Evolutionary conservation across 2,113 vertebrate species (phyloP), one percentile per base, ranked within the genome.

Genomic region (Promerops cafer): DNA sequence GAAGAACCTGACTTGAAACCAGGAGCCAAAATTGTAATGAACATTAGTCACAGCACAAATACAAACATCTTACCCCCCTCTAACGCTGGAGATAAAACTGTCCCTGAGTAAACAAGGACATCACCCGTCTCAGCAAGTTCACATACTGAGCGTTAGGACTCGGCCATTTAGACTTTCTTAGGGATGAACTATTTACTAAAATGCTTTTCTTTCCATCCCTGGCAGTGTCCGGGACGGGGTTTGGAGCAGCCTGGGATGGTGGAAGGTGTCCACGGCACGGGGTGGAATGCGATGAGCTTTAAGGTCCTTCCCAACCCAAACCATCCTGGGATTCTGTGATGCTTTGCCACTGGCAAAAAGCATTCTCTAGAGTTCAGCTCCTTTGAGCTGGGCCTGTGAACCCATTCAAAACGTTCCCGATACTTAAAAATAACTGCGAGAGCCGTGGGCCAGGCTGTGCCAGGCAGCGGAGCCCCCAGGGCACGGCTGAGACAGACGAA

Each of bases 191-290:
- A 16, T 40, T 82, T 4, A 52, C 11, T 18, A 3, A 13, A 68
- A 59, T 31, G 16, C 39, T 75, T 30, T 14, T 1, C 11, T 47
- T 68, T 30, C 39, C 45, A 47, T 13, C 39, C 40, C 75, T 56
- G 49, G 56, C 6, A 49, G 19, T 42, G 57, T 0, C 47, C 56
- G 0, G 74, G 64, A 13, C 0, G 0, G 49, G 22, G 28, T 0
- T 9, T 7, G 70, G 53, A 69, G 70, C 47, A 54, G 2, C 47
- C 54, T 54, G 63, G 61, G n/a, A 4, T 19, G 31, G 61, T 16
- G 37, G 33, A 0, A 59, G 33, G 45, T 59, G 60, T 39, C 44
- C 33, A 16, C 3, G 19, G 60, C 68, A 66, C n/a, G 44, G 60
- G 37, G 27, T 59, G 77, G 69, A 6, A 12, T 11, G 9, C 40